These are phyloP conservation scores for Synergus japonicus DNA, from an alignment of 2,888 invertebrate genomes.

Conservation along the genomic window DNA sequence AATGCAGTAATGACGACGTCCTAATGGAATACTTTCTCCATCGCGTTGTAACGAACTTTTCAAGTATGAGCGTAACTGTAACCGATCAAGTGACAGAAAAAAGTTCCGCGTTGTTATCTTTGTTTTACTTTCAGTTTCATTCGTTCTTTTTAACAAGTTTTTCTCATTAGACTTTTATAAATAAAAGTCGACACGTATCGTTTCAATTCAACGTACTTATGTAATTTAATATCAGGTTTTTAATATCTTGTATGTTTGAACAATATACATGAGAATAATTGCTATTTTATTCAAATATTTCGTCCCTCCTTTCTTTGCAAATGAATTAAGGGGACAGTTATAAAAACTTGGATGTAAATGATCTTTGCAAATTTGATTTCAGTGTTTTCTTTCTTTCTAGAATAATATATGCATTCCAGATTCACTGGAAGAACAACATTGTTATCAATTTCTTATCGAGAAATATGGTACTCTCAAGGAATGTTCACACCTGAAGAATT, in stretches of 20 bases:
- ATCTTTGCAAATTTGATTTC: no score
- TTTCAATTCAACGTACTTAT: conserved; percentile 1
- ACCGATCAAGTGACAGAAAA: not conserved
- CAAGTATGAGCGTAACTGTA: not conserved
- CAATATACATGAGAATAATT: not conserved
- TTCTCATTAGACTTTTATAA: not conserved
- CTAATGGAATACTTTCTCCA: conserved; percentile 12
- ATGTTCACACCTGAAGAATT: not conserved
- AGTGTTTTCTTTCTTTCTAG: no score
- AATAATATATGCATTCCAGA: not conserved
- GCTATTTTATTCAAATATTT: not conserved
- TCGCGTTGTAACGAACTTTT: not conserved
- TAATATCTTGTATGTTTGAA: not conserved
- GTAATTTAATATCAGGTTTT: not conserved
- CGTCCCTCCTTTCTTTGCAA: no score
- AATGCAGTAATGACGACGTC: not conserved
- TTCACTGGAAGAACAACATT: conserved; percentile 2
- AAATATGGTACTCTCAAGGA: not conserved
- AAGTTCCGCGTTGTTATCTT: not conserved
- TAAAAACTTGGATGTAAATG: no score
- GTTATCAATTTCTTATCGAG: not conserved
- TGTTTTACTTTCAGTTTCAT: not conserved
- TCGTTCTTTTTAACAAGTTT: not conserved
- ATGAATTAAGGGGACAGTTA: no score
- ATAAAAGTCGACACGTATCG: not conserved